These are phyloP conservation scores for Brachionus sp. DNA, from an alignment of 1,140 invertebrate species.

Conservation along the genomic window DNA sequence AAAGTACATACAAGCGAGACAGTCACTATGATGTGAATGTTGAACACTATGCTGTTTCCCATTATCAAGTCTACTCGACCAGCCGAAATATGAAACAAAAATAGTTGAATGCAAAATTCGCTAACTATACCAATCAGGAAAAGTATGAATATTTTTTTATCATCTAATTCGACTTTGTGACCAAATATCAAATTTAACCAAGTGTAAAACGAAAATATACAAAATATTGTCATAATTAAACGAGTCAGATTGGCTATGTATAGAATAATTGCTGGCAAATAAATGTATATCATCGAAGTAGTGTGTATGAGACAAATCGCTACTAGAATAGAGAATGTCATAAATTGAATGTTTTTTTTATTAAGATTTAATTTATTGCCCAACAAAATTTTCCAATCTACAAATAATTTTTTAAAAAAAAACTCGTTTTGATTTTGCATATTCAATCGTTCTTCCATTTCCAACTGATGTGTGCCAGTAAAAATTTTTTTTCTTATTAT, in stretches of 20 bases:
- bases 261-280: not conserved
- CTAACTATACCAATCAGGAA: conserved; percentile 15
- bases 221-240: conserved; percentile 20
- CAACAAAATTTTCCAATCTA: not conserved
- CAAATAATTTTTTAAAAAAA: not conserved
- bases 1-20: not conserved
- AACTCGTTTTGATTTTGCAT: not conserved
- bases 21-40: not conserved
- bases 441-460: conserved; percentile 2
- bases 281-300: not conserved
- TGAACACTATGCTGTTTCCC: not conserved
- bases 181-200: conserved; percentile 39
- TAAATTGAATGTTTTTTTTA: not conserved
- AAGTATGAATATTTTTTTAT: conserved; percentile 26
- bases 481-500: not conserved
- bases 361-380: not conserved
- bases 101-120: conserved; percentile 27
- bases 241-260: not conserved
- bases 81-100: not conserved
- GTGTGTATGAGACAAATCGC: not conserved
- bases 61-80: not conserved
- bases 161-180: not conserved
- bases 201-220: conserved; percentile 36
- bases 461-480: not conserved
- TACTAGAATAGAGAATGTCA: not conserved